These are phyloP conservation scores for Echiichthys vipera DNA, from an alignment of 2,797 vertebrate species.

Conservation along the genomic window DNA sequence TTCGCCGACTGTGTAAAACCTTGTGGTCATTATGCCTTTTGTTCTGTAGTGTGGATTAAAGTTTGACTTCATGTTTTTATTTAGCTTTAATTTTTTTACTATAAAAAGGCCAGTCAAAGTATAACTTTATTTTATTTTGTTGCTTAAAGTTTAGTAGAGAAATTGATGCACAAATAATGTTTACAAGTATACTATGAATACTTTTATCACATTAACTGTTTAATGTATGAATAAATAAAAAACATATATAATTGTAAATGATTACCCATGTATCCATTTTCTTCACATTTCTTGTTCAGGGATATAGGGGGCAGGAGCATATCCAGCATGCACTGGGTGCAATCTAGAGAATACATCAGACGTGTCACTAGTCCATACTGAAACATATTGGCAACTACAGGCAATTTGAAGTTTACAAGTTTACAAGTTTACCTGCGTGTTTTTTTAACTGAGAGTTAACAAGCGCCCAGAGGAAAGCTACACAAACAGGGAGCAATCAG, in stretches of 20 bases:
- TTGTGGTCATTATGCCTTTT: background rate
- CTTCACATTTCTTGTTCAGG: background rate
- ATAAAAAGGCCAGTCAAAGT: background rate
- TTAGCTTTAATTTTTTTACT: background rate
- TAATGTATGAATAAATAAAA: background rate
- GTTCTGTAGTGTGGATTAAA: background rate
- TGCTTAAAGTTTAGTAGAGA: background rate
- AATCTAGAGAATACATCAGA: background rate
- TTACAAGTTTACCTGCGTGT: background rate
- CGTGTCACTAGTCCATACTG: background rate
- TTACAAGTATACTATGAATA: background rate
- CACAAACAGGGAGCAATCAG: too few species aligned
- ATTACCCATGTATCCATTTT: background rate
- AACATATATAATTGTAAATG: background rate
- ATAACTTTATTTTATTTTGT: background rate
- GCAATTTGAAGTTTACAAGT: conserved; percentile 9
- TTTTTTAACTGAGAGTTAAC: conserved; percentile 1
- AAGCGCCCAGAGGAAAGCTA: background rate
- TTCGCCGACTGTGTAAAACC: conserved; percentile 3
- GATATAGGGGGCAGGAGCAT: too few species aligned
- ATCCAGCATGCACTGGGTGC: background rate
- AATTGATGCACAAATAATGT: background rate
- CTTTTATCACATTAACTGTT: background rate
- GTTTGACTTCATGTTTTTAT: background rate
- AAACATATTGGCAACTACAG: background rate